phyloP scores from a whole-genome alignment of 1,140 invertebrate species.

The Thaumatotibia leucotreta region DNA sequence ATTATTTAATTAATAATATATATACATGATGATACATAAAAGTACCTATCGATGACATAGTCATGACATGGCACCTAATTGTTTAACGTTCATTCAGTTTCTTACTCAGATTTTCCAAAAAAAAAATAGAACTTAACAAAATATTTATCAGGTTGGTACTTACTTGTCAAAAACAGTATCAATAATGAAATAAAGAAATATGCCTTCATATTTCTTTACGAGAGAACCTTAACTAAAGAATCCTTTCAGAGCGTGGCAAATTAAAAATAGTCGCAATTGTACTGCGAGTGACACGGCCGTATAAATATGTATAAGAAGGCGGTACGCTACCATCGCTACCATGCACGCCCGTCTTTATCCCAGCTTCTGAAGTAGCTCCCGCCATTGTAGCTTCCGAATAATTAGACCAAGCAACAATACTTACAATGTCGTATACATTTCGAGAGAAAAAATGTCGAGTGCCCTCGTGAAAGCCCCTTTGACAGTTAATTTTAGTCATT shows the following conservation, averaged over 20 bases:
- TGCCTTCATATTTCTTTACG: background rate
- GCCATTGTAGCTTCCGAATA: constrained; percentile 68
- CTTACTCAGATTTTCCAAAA: too few species aligned
- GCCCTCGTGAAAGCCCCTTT: constrained; percentile 46
- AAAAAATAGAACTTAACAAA: too few species aligned
- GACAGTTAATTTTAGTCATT: constrained; percentile 66
- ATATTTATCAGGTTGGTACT: too few species aligned
- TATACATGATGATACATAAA: too few species aligned
- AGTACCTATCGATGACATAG: too few species aligned
- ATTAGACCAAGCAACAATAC: constrained; percentile 62
- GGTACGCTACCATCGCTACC: constrained; percentile 48
- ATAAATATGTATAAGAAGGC: constrained; percentile 71
- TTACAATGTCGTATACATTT: constrained; percentile 67
- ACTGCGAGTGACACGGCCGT: constrained; percentile 28
- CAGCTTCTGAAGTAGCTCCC: constrained; percentile 55
- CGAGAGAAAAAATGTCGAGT: constrained; percentile 57
- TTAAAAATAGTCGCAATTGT: constrained; percentile 20
- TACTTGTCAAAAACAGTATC: too few species aligned
- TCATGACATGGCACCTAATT: too few species aligned
- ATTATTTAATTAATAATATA: too few species aligned
- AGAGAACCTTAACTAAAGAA: background rate
- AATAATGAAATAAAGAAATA: too few species aligned
- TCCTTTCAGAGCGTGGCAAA: background rate
- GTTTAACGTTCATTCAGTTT: too few species aligned
- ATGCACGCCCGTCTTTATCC: constrained; percentile 52